A percentile compares a stretch with the other conserved stretches of the same genome.
Evolutionary conservation across 2,797 vertebrate species (phyloP).

Genomic region (Gambelia wislizenii): DNA sequence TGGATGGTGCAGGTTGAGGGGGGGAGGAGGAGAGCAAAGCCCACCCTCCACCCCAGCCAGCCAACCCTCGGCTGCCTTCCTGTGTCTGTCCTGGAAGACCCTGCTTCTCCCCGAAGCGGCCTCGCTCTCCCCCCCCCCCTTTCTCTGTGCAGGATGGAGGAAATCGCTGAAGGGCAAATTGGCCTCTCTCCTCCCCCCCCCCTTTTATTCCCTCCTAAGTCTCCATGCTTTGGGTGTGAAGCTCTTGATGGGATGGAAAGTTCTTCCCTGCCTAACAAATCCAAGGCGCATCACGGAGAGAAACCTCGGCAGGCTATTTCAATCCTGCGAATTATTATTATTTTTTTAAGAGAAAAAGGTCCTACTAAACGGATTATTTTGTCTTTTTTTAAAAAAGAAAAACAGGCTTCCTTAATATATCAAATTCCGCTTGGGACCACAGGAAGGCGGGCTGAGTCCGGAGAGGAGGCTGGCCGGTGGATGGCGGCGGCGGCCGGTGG

Average conservation of each 20-base stretch:
- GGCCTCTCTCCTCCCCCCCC: constrained; percentile 50
- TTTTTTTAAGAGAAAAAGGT: neutral
- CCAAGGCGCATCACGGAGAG: constrained; percentile 42
- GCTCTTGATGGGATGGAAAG: constrained; percentile 75
- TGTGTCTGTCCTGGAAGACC: constrained; percentile 68
- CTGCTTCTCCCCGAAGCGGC: constrained; percentile 68
- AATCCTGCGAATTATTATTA: constrained; percentile 1
- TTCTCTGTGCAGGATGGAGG: constrained; percentile 54
- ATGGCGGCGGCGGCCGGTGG: constrained; percentile 66
- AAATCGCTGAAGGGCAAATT: constrained; percentile 67
- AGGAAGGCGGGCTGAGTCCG: constrained; percentile 61
- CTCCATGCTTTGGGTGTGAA: constrained; percentile 65
- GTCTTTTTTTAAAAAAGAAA: neutral
- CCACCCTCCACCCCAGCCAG: constrained; percentile 62
- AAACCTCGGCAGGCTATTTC: neutral
- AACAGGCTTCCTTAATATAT: constrained; percentile 15
- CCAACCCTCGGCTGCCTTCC: constrained; percentile 66
- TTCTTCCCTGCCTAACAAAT: constrained; percentile 80
- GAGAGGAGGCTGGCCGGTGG: constrained; percentile 57
- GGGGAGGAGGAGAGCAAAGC: constrained; percentile 33
- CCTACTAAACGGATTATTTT: neutral
- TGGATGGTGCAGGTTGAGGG: constrained; percentile 69
- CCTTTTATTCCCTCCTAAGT: constrained; percentile 65
- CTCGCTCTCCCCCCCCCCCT: constrained; percentile 50
- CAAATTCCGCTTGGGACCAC: constrained; percentile 55